Base-by-base conservation (phyloP, 2,888 invertebrate genomes). In the Amblyjoppa proteus region DNA sequence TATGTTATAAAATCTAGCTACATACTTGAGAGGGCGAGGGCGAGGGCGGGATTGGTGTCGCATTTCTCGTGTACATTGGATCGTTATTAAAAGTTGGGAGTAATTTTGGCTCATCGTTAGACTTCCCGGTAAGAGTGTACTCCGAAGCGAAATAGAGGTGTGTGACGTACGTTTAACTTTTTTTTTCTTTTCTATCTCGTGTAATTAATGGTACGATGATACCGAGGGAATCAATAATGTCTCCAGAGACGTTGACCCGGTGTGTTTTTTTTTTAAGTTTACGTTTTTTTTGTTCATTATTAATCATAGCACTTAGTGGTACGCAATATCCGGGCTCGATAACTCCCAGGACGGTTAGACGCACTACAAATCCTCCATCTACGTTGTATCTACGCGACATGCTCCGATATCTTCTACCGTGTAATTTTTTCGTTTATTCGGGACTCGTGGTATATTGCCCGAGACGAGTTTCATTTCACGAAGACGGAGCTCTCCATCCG, bases 1-100 rank as follows among this genome's bases (percentile, higher is more conserved):
- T 79, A 86, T 76, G 66, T 89, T 88, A 89, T 89, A 90, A 90
- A 90, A 90, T 89, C 80, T 90, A 89, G 79, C 86, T 88, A 87
- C 84, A 68, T 66, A 70, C 78, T 84, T 79, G 71, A 7, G 11
- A 34, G 64, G 34, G 16, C 16, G 31, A 34, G 64, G 34, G 16
- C 16, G 31, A 31, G 25, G 58, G 31, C 5, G 34, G 64, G 64
- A 5, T 13, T 13, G 85, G 53, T 81, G 66, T 77, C 53, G 53
- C 68, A 34, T 81, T 85, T 85, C 38, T 80, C 81, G 85, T 87
- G 81, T 86, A 87, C 78, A 71, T 84, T 82, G 74, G 79, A 64
- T 83, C 61, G 56, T 78, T 79, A 87, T 83, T 38, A 53, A 83
- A 87, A 81, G 71, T 87, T 82, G 70, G 68, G 20, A 64, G 81